A percentile compares a stretch with the other conserved stretches of the same genome.
Evolutionary conservation across 2,888 invertebrate genomes (phyloP).

Genomic region (Mimumesa dahlbomi): DNA sequence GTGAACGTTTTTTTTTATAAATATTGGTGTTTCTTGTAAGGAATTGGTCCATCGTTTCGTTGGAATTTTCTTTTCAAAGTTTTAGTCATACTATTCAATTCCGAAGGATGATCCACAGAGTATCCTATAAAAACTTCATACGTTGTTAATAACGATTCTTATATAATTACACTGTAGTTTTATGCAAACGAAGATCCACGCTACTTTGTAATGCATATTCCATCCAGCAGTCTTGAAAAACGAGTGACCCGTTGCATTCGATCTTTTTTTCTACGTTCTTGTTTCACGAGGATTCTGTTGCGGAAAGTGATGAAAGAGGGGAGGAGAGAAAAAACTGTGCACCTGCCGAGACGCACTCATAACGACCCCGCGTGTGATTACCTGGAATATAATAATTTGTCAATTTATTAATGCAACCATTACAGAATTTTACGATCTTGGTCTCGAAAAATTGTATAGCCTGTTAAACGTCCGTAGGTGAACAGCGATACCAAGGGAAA

Average conservation of each 20-base stretch:
- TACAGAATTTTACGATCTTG: constrained; percentile 28
- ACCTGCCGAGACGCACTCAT: constrained; percentile 22
- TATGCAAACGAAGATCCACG: not conserved
- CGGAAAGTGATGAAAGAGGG: not conserved
- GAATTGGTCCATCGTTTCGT: too few relatives aligned
- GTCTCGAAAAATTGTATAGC: constrained; percentile 17
- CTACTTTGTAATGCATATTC: not conserved
- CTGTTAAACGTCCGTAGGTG: constrained; percentile 10
- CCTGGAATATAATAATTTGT: constrained; percentile 35
- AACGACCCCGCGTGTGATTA: constrained; percentile 28
- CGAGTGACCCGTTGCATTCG: not conserved
- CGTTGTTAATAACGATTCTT: constrained; percentile 5
- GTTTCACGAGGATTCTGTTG: constrained; percentile 16
- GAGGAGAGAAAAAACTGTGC: not conserved
- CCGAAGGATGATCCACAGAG: too few relatives aligned
- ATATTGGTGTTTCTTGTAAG: too few relatives aligned
- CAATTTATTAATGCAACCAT: constrained; percentile 38
- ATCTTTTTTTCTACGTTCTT: constrained; percentile 10
- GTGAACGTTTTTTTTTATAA: too few relatives aligned
- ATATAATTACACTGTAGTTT: constrained; percentile 7
- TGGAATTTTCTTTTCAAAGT: too few relatives aligned
- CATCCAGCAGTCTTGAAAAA: constrained; percentile 20
- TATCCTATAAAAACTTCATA: constrained; percentile 15
- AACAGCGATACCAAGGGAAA: not conserved
- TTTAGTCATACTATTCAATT: too few relatives aligned